Evolutionary conservation across 2,888 invertebrate species (phyloP), one percentile per base, ranked within the genome.

Genomic region (Microctonus brassicae): DNA sequence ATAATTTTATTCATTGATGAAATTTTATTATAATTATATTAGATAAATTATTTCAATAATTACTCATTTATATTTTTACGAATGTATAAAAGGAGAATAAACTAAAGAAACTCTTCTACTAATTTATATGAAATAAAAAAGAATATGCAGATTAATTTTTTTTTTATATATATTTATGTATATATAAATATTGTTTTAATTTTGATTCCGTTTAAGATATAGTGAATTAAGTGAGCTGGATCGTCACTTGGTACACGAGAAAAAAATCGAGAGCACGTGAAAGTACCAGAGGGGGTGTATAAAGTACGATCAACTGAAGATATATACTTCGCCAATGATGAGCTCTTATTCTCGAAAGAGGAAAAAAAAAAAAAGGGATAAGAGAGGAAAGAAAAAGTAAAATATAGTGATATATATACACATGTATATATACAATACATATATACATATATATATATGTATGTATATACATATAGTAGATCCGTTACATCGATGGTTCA

Each of bases 401-500:
- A 70, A 72, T 73, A 65, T 7, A 7, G 3, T 5, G 7, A 29
- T 29, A 7, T 29, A 7, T 29, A 29, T 29, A n/a, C n/a, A n/a
- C n/a, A n/a, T n/a, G 29, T 29, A 7, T 29, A 29, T 29, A 29
- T 29, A n/a, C n/a, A n/a, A n/a, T n/a, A n/a, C n/a, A 29, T 29
- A 7, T 29, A 7, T 29, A 29, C 7, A n/a, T n/a, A n/a, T n/a
- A n/a, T n/a, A n/a, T n/a, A n/a, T n/a, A n/a, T n/a, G n/a, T n/a
- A n/a, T n/a, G n/a, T n/a, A n/a, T n/a, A n/a, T n/a, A n/a, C n/a
- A n/a, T 39, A 70, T 69, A 72, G 71, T 63, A 63, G 77, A 76
- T 76, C 73, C 73, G 74, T 70, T 76, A 78, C 75, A 74, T 78
- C 76, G 73, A 76, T 76, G 73, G 73, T 76, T 78, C 78, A 74